Evolutionary conservation across 2,113 vertebrate species (phyloP).

Genomic region (Oreocharis arfaki): DNA sequence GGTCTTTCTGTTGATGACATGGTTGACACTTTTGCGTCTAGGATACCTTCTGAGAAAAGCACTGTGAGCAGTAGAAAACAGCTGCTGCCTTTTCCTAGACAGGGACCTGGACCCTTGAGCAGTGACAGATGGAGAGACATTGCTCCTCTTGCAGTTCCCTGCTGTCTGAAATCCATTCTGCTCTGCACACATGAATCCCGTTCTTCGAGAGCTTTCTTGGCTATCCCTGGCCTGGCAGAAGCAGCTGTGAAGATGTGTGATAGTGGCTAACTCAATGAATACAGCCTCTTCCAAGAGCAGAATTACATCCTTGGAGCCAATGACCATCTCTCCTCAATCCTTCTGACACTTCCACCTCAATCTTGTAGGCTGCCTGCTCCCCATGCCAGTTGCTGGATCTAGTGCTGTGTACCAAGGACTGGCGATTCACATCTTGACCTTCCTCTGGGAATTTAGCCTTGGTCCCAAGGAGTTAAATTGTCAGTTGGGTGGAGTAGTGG

Average conservation of each 20-base stretch:
- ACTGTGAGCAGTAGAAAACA: background rate
- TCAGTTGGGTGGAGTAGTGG: background rate
- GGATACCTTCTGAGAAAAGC: background rate
- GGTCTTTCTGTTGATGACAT: background rate
- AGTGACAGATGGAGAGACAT: no score
- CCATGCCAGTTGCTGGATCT: fast-evolving
- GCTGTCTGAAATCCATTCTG: background rate
- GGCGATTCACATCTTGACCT: background rate
- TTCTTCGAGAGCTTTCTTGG: background rate
- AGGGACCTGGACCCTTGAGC: fast-evolving
- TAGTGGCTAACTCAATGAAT: background rate
- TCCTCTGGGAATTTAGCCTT: background rate
- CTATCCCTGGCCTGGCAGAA: background rate
- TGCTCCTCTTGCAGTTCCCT: background rate
- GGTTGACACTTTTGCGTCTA: background rate
- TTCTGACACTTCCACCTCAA: background rate
- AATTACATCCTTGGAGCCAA: fast-evolving
- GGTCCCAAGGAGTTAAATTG: background rate
- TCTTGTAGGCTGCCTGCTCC: background rate
- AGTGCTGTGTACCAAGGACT: background rate
- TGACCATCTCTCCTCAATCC: background rate
- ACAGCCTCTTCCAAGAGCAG: background rate
- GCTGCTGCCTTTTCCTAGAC: background rate
- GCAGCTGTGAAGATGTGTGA: background rate
- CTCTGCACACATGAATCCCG: background rate